Base-by-base conservation (phyloP, 2,888 invertebrate genomes). In the Drosophila incognita region DNA sequence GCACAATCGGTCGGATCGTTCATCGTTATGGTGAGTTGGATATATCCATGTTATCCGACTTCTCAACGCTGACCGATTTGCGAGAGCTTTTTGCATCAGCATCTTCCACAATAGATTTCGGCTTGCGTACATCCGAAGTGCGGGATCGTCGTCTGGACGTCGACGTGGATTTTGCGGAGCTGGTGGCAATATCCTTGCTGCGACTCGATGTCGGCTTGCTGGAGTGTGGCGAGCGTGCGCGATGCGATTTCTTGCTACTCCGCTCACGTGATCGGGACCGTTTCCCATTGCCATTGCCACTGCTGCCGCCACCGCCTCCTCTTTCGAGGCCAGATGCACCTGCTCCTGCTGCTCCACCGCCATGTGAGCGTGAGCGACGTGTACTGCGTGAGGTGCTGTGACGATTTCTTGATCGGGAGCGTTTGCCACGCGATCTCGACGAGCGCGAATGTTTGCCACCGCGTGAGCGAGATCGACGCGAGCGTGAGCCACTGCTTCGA, bases 21-120 rank as follows among this genome's bases (percentile, higher is more conserved):
- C 15, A 51, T 40, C 21, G 78, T 93, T 94, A 96, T 63, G 96
- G 96, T 69, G 96, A 96, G 93, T 96, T 96, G 21, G 96, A 96
- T 92, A 96, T 96, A 92, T 96, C 96, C 96, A 96, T 96, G 91
- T 96, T 96, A 92, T 96, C 96, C 2, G 95, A 93, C 85, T 94
- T 94, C 82, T 94, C 94, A 8, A 76, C 94, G 81, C 92, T 94
- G 91, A 91, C 94, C 89, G 87, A 94, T 92, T 89, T 94, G 84
- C 92, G 90, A 48, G 90, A 87, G 62, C 92, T 93, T 81, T 82
- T 92, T 69, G 81, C 89, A 74, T 85, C 92, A 1, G 73, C 59
- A 63, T 93, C 92, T 70, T 92, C 92, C 3, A 81, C 60, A 24
- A 92, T 93, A 36, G 91, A 91, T 78, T 91, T 93, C 27, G 83